Percentiles rank a stretch among this genome's conserved stretches.
Evolutionary conservation across 1,140 invertebrate genomes (phyloP).

Genomic region (Conus betulinus): DNA sequence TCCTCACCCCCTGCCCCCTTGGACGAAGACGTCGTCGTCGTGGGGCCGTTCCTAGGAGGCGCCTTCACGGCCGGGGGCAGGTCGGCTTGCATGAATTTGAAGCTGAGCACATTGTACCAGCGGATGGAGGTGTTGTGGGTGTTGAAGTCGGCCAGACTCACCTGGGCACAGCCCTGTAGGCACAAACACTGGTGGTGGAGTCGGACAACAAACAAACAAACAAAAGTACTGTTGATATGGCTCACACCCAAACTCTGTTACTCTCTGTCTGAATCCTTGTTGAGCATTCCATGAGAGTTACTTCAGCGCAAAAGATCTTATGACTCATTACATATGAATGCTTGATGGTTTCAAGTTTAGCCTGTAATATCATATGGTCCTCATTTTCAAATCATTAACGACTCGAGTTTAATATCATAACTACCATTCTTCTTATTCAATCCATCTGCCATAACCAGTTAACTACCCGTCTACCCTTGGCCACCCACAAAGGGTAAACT

Average conservation of each 20-base stretch:
- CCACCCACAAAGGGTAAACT: no score
- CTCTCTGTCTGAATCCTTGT: no score
- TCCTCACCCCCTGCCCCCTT: not conserved
- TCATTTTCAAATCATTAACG: no score
- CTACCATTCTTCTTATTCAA: no score
- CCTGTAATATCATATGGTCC: no score
- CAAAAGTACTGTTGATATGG: not conserved
- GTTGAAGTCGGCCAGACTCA: conserved; percentile 95
- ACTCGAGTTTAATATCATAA: no score
- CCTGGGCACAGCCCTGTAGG: conserved; percentile 92
- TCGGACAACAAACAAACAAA: not conserved
- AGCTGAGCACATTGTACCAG: conserved; percentile 96
- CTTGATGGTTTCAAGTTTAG: no score
- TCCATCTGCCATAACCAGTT: no score
- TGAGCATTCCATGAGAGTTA: no score
- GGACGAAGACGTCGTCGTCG: not conserved
- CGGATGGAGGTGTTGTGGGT: conserved; percentile 86
- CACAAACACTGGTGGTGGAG: not conserved
- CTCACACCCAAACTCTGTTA: not conserved
- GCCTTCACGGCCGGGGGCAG: conserved; percentile 6
- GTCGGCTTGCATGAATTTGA: conserved; percentile 86
- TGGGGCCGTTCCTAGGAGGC: not conserved
- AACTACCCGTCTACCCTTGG: no score
- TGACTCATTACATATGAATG: no score
- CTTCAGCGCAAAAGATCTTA: no score